phyloP scores from a whole-genome alignment of 2,888 invertebrate genomes.

The Danaus chrysippus region DNA sequence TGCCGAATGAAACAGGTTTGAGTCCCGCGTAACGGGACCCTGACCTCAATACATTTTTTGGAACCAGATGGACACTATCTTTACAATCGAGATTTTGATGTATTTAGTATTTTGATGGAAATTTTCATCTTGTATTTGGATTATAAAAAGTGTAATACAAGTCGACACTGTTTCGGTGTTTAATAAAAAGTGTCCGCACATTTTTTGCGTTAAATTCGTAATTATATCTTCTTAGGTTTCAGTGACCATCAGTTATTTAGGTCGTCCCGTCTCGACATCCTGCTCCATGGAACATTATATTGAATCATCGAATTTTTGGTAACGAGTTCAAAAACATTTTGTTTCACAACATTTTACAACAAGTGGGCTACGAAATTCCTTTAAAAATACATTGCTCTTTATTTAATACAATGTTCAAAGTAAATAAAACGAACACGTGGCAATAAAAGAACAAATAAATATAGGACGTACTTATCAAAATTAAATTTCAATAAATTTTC shows the following conservation, averaged over 20 bases:
- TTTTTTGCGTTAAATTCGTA: constrained; percentile 1
- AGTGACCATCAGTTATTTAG: constrained; percentile 23
- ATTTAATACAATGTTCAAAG: too few relatives aligned
- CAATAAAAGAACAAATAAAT: too few relatives aligned
- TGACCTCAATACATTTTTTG: constrained; percentile 42
- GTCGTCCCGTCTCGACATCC: constrained; percentile 26
- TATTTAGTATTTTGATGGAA: constrained; percentile 12
- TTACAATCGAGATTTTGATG: constrained; percentile 22
- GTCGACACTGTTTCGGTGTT: background rate
- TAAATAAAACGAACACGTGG: too few relatives aligned
- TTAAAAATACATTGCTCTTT: too few relatives aligned
- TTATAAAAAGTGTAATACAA: background rate
- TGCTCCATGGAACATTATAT: constrained; percentile 13
- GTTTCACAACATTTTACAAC: too few relatives aligned
- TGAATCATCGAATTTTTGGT: background rate
- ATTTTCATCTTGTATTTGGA: background rate
- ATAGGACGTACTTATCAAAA: too few relatives aligned
- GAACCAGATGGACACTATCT: constrained; percentile 32
- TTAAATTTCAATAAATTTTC: too few relatives aligned
- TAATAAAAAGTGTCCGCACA: background rate
- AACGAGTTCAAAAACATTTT: background rate
- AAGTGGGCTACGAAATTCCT: too few relatives aligned
- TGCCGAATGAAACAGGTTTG: constrained; percentile 43
- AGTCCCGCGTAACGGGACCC: constrained; percentile 39
- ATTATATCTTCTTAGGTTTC: constrained; percentile 3